Conservation (phyloP, 2,797 vertebrate genomes). For the Bradypodion pumilum region DNA sequence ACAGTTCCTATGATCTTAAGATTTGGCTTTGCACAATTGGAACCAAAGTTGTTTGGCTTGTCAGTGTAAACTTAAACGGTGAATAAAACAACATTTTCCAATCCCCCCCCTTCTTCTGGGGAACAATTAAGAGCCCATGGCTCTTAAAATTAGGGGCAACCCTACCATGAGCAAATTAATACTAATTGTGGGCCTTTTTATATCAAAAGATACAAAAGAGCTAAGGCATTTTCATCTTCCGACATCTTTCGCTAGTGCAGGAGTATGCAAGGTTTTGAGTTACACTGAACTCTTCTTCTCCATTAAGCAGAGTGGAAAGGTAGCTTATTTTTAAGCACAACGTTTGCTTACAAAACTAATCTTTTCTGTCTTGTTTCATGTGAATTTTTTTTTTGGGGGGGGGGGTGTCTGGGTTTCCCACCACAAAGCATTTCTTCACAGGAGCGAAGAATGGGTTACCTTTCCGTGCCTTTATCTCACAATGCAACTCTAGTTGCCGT, state of each 20-base stretch:
- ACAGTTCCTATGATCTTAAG: not conserved
- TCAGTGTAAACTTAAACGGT: rapidly evolving
- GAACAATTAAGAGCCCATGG: not conserved
- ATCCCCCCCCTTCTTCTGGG: not conserved
- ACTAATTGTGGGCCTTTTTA: not conserved
- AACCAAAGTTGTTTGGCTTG: not conserved
- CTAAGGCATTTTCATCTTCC: not conserved
- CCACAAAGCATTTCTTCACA: not conserved
- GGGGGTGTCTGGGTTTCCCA: not conserved
- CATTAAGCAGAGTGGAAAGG: constrained; percentile 13
- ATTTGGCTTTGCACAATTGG: not conserved
- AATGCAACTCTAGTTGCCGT: not conserved
- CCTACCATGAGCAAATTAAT: not conserved
- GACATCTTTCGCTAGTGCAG: not conserved
- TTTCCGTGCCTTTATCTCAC: not conserved
- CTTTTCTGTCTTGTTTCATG: not conserved
- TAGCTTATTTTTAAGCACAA: not conserved
- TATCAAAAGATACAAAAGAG: constrained; percentile 7
- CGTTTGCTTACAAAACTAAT: rapidly evolving
- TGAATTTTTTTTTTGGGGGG: too few relatives aligned
- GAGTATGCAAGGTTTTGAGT: not conserved
- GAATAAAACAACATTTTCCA: not conserved
- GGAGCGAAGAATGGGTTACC: not conserved
- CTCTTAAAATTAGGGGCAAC: not conserved
- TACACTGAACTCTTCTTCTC: constrained; percentile 9